Evolutionary conservation across 64 coral and sea anemone genomes (phyloP).

Genomic region (Stichodactyla helianthus): DNA sequence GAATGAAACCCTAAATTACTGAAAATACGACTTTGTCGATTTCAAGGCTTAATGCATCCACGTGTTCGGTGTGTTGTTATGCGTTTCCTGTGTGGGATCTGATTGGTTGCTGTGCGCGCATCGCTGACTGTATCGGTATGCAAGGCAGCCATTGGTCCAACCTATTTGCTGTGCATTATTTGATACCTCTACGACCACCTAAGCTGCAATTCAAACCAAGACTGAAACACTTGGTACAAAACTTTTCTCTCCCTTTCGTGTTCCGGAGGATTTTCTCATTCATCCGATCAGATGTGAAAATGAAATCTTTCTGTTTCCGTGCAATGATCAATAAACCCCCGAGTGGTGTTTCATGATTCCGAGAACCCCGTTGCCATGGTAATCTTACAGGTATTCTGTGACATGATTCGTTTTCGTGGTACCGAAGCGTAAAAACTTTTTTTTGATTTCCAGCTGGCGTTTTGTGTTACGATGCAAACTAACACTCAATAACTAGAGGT

Average conservation of each 20-base stretch:
- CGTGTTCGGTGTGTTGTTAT: conserved; percentile 46
- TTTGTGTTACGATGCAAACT: neutral
- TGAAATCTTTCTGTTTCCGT: conserved; percentile 17
- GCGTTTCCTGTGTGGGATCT: conserved; percentile 67
- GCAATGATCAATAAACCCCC: neutral
- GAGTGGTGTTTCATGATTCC: neutral
- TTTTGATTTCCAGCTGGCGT: conserved; percentile 14
- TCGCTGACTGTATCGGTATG: conserved; percentile 67
- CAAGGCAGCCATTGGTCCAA: conserved; percentile 46
- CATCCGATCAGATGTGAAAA: conserved; percentile 3
- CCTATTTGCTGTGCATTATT: neutral
- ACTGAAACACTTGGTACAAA: neutral
- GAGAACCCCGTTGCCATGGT: neutral
- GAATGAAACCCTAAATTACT: conserved; percentile 64
- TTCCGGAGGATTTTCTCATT: neutral
- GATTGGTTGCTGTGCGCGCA: conserved; percentile 85
- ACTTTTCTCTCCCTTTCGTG: neutral
- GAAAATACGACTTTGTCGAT: conserved; percentile 45
- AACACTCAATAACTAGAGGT: neutral
- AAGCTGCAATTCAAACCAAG: neutral
- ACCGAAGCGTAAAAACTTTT: conserved; percentile 21
- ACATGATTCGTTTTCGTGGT: neutral
- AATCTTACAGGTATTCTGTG: neutral
- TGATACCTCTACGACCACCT: neutral
- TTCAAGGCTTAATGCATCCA: conserved; percentile 52